phyloP scores from a whole-genome alignment of 2,113 vertebrate species.

The Rhinopomastus cyanomelas region DNA sequence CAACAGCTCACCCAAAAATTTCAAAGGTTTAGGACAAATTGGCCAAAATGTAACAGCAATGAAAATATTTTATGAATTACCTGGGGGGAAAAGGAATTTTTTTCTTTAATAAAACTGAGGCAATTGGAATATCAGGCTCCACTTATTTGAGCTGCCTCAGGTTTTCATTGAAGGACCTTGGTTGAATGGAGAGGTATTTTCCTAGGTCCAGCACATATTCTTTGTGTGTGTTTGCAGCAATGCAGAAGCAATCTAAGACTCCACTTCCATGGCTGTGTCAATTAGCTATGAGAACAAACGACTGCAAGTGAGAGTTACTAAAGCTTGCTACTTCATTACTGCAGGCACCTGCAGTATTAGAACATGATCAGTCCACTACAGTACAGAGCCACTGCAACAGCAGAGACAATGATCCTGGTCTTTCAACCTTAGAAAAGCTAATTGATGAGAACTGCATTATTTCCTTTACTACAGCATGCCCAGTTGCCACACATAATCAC shows the following conservation, averaged over 20 bases:
- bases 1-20: not conserved
- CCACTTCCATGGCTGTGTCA: not conserved
- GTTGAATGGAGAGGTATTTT: slow-evolving; percentile 10
- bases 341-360: not conserved
- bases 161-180: not conserved
- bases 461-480: not conserved
- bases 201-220: not conserved
- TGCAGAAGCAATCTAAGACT: slow-evolving; percentile 28
- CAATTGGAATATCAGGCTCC: slow-evolving; percentile 62
- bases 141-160: slow-evolving; percentile 31
- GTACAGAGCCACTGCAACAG: not conserved
- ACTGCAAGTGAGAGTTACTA: not conserved
- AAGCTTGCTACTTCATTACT: not conserved
- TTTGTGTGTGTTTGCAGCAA: not conserved
- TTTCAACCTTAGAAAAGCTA: not conserved
- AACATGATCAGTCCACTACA: not conserved
- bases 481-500: not conserved
- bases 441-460: not conserved
- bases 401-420: not conserved
- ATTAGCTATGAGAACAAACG: slow-evolving; percentile 41
- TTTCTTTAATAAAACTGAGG: slow-evolving; percentile 26
- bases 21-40: not conserved
- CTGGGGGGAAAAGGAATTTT: not conserved
- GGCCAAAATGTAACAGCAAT: not conserved
- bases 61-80: slow-evolving; percentile 11